These are phyloP conservation scores for Pseudomyrmex gracilis DNA, from an alignment of 1,140 invertebrate species.

Conservation along the genomic window DNA sequence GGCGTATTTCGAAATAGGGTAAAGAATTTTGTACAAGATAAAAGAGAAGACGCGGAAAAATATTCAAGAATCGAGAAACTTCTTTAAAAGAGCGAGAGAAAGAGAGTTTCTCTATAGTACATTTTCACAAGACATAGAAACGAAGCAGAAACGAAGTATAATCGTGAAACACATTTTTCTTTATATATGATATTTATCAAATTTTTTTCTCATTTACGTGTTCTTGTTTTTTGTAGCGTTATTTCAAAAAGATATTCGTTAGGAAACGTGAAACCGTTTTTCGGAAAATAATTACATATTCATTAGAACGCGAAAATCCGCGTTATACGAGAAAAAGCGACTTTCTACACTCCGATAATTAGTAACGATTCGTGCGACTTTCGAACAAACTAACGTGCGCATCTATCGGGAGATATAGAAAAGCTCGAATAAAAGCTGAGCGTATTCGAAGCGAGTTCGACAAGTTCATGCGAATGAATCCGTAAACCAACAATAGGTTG, in stretches of 20 bases:
- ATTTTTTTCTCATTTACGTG: not conserved
- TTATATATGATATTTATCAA: conserved; percentile 1
- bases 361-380: not conserved
- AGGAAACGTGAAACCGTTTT: not conserved
- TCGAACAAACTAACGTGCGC: not conserved
- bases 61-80: conserved; percentile 34
- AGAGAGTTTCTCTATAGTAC: not conserved
- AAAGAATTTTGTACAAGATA: not conserved
- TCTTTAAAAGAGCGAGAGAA: conserved; percentile 16
- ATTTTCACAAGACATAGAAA: not conserved
- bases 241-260: not conserved
- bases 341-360: not conserved
- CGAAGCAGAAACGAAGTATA: not conserved
- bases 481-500: conserved; percentile 33
- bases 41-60: conserved; percentile 18
- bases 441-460: not conserved
- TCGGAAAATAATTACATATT: not conserved
- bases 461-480: conserved; percentile 40
- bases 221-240: not conserved
- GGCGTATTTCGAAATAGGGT: not conserved
- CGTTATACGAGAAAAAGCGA: too few species aligned
- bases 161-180: not conserved
- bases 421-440: conserved; percentile 9
- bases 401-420: not conserved
- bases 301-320: too few species aligned